Evolutionary conservation across 2,113 vertebrate species (phyloP).

Genomic region (Megalops atlanticus): DNA sequence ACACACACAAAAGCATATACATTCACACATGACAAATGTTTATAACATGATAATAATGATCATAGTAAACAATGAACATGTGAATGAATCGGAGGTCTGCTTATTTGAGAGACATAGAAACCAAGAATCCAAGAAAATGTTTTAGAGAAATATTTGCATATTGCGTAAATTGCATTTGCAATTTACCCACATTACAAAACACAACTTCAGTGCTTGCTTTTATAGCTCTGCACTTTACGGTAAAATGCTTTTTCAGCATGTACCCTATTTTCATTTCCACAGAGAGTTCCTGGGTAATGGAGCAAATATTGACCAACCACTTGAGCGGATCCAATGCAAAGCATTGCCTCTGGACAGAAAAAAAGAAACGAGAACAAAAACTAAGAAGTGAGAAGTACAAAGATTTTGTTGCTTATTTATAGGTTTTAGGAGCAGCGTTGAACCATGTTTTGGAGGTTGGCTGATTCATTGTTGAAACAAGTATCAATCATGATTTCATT

Average conservation of each 20-base stretch:
- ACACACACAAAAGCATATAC: too few relatives aligned
- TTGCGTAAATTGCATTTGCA: neutral
- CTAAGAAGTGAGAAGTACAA: neutral
- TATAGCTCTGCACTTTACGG: neutral
- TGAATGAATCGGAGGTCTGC: too few relatives aligned
- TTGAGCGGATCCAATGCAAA: neutral
- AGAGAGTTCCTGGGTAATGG: constrained; percentile 6
- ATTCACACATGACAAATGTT: too few relatives aligned
- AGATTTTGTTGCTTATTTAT: too few relatives aligned
- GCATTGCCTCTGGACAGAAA: neutral
- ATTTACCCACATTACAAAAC: neutral
- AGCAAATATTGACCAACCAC: neutral
- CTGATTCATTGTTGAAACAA: constrained; percentile 1
- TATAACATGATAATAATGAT: too few relatives aligned
- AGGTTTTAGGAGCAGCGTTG: neutral
- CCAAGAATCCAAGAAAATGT: too few relatives aligned
- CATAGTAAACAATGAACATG: too few relatives aligned
- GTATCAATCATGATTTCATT: neutral
- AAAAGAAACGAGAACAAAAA: neutral
- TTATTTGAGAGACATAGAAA: neutral
- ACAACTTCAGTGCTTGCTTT: neutral
- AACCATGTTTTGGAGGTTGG: neutral
- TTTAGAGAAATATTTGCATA: neutral
- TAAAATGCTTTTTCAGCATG: neutral
- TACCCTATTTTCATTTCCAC: neutral